Base-by-base conservation (phyloP, 2,113 vertebrate genomes). In the Phoenicopterus ruber region DNA sequence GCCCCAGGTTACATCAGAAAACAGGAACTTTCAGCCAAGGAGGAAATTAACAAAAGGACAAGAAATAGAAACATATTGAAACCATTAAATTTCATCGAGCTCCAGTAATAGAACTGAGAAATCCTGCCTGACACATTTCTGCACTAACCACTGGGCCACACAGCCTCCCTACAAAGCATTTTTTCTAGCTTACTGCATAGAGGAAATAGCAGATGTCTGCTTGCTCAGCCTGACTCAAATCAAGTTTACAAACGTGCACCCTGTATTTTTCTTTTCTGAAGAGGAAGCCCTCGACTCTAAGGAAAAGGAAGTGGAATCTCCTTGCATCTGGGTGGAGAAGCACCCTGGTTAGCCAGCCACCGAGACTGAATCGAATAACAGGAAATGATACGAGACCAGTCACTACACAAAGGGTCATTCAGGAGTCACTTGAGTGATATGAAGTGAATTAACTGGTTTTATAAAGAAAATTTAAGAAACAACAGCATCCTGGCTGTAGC, bases 1-100 rank as follows among this genome's bases (percentile, higher is more conserved):
- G 69, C 16, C 52, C 13, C 21, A 62, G 13, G 36, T 81, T 76
- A 88, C 62, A 31, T 34, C 82, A 82, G 90, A 88, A 90, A 95
- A 61, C 17, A 79, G 73, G 40, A 91, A 78, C 81, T 63, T 91
- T 69, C 44, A 52, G 19, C 20, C 62, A 28, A 85, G 34, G 47
- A 78, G 47, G 58, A 92, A 90, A 94, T 58, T 6, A 87, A 47
- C n/a, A 80, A 47, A 71, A 95, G 52, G 36, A 71, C 14, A 61
- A 93, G 78, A 77, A 90, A 91, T 4, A 90, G 74, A 88, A 93
- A 79, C 22, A 9, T 6, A n/a, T 3, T 6, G 22, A 94, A 88
- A 57, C 31, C 38, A 57, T 40, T 34, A 14, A 10, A 71, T 69
- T 82, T 94, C 54, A 32, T 32, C 0, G 2, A 70, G 67, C 32